Evolutionary conservation across 2,113 vertebrate genomes (phyloP), one percentile per base, ranked within the genome.

Genomic region (Ceratotherium simum): DNA sequence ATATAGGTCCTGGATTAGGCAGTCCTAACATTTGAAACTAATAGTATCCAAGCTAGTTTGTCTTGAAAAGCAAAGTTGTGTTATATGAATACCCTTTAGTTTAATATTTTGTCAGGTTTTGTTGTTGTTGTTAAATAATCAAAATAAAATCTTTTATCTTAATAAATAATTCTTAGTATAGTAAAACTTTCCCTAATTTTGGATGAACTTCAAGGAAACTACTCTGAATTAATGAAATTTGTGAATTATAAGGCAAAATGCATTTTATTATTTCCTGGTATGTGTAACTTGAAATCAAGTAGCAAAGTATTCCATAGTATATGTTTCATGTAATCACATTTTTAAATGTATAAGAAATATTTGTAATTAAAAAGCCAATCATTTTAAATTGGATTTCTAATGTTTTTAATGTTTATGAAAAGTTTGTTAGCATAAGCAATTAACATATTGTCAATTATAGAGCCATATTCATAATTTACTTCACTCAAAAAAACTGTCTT

Each of bases 291-390:
- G 51, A 96, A 97, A 78, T 90, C 36, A 82, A 91, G 33, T 92
- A 91, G 36, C 21, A 64, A 21, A 88, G 48, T 93, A 87, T 91
- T 91, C 12, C 21, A 33, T 73, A 65, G 7, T n/a, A 58, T 29
- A 1, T 70, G 13, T 80, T 92, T 86, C 91, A 75, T 88, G 33
- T 93, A 75, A 95, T 79, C 51, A 88, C 23, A 76, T 33, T 95
- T 79, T 81, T 69, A 95, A 93, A 69, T 94, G 31, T 92, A 27
- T 96, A 95, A 87, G 48, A 94, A 92, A 81, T 86, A 94, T 56
- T 92, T 93, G 25, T 67, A 82, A 86, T 51, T 95, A 67, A 76
- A 86, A 86, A 23, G 78, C 29, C 25, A 69, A 3, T 75, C 85
- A 36, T 75, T 96, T 84, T 58, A 81, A 85, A 84, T 92, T 83